A percentile compares a stretch with the other conserved stretches of the same genome.
Conservation (phyloP, 1,140 invertebrate genomes). For the Zaprionus davidi region DNA sequence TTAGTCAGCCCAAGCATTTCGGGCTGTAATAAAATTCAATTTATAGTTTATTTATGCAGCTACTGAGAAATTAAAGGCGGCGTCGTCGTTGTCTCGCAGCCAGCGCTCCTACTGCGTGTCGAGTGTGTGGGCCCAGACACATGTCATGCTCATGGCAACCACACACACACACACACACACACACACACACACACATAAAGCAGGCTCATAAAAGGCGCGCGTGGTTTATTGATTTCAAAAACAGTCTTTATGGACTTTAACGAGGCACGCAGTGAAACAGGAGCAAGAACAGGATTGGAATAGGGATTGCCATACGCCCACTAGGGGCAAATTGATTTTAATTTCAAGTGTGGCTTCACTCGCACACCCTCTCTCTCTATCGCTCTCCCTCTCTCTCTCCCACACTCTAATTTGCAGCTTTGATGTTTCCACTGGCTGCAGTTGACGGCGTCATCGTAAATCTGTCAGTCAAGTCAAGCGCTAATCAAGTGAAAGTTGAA, state of each 20-base stretch:
- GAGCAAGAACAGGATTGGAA: background rate
- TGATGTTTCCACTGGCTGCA: slow-evolving; percentile 13
- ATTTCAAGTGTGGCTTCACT: slow-evolving; percentile 44
- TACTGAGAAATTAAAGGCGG: slow-evolving; percentile 80
- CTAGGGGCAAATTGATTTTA: slow-evolving; percentile 66
- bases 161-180: too few species aligned
- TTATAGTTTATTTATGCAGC: slow-evolving; percentile 83
- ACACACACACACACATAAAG: slow-evolving; percentile 48
- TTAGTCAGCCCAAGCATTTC: slow-evolving; percentile 52
- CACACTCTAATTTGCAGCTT: slow-evolving; percentile 14
- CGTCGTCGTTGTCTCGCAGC: slow-evolving; percentile 9
- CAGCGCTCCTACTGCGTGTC: background rate
- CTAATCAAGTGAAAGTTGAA: slow-evolving; percentile 76
- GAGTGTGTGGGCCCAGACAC: slow-evolving; percentile 59
- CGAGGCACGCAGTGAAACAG: slow-evolving; percentile 32
- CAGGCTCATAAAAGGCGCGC: slow-evolving; percentile 71
- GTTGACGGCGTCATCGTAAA: slow-evolving; percentile 45
- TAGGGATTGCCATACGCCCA: slow-evolving; percentile 10
- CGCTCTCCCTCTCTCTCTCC: background rate
- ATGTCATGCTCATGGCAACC: slow-evolving; percentile 59
- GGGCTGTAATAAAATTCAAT: slow-evolving; percentile 68
- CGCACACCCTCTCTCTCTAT: background rate
- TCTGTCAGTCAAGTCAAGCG: slow-evolving; percentile 55
- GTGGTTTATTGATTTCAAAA: slow-evolving; percentile 77
- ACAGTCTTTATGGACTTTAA: slow-evolving; percentile 70